Evolutionary conservation across 2,797 vertebrate species (phyloP).

Genomic region (Coregonus sp.): DNA sequence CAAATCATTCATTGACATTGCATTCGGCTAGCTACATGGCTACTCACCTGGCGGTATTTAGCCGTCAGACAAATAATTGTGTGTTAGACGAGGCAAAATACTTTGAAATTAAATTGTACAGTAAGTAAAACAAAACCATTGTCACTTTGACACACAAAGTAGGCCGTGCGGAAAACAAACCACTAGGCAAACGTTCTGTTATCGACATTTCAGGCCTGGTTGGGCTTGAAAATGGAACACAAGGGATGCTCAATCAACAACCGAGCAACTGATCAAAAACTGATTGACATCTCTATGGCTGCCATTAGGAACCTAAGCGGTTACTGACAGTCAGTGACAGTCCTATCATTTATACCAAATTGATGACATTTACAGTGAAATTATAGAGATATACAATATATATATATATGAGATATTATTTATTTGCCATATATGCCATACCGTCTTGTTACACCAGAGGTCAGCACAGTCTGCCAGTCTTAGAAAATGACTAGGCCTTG

Average conservation of each 20-base stretch:
- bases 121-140: too few relatives aligned
- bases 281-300: background rate
- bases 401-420: background rate
- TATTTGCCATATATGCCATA: background rate
- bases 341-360: background rate
- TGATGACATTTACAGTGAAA: background rate
- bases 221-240: background rate
- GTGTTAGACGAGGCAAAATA: too few relatives aligned
- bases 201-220: conserved; percentile 5
- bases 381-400: background rate
- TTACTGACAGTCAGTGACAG: background rate
- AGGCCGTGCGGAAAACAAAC: too few relatives aligned
- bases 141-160: too few relatives aligned
- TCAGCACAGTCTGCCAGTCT: conserved; percentile 27
- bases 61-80: too few relatives aligned
- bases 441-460: conserved; percentile 36
- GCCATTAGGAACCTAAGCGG: background rate
- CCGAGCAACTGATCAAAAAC: background rate
- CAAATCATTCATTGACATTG: too few relatives aligned
- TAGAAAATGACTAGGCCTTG: background rate
- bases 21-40: too few relatives aligned
- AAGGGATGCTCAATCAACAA: conserved; percentile 1
- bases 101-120: too few relatives aligned
- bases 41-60: too few relatives aligned
- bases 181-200: background rate